Conservation (phyloP, 2,113 vertebrate genomes). For the Phrynocephalus versicolor region DNA sequence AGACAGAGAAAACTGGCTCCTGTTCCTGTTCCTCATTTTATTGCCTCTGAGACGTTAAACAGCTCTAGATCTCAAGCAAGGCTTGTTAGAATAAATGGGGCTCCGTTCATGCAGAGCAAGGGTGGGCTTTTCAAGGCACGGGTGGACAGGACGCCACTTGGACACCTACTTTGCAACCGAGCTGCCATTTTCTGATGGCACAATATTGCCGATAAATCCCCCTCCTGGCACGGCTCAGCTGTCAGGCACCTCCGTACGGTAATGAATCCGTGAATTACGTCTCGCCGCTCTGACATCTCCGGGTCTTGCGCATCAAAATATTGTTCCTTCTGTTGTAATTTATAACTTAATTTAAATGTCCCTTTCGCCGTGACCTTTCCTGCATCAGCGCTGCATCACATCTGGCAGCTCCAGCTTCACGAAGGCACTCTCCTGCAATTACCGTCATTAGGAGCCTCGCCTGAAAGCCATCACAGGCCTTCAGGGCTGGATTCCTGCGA, state of each 20-base stretch:
- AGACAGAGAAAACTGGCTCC: background rate
- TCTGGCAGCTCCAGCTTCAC: conserved; percentile 66
- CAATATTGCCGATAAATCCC: conserved; percentile 77
- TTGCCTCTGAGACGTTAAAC: conserved; percentile 35
- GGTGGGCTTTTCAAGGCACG: background rate
- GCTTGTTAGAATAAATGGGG: conserved; percentile 56
- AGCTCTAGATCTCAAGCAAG: conserved; percentile 26
- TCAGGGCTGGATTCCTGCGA: conserved; percentile 27
- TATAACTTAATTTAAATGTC: conserved; percentile 83
- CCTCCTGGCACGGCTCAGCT: conserved; percentile 80
- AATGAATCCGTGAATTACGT: conserved; percentile 86
- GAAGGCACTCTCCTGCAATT: conserved; percentile 72
- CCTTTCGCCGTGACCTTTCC: conserved; percentile 78
- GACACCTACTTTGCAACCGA: conserved; percentile 53
- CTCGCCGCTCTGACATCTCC: conserved; percentile 77
- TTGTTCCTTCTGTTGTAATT: conserved; percentile 84
- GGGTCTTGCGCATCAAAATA: conserved; percentile 82
- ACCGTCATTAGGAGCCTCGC: conserved; percentile 61
- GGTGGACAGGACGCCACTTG: background rate
- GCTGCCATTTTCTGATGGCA: conserved; percentile 71
- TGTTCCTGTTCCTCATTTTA: conserved; percentile 31
- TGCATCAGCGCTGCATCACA: conserved; percentile 67
- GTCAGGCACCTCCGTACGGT: conserved; percentile 77
- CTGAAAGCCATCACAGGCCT: conserved; percentile 53
- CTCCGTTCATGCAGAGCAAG: conserved; percentile 41